A percentile compares a stretch with the other conserved stretches of the same genome.
phyloP scores from a whole-genome alignment of 2,113 vertebrate genomes.

The Pelecanoides urinatrix region DNA sequence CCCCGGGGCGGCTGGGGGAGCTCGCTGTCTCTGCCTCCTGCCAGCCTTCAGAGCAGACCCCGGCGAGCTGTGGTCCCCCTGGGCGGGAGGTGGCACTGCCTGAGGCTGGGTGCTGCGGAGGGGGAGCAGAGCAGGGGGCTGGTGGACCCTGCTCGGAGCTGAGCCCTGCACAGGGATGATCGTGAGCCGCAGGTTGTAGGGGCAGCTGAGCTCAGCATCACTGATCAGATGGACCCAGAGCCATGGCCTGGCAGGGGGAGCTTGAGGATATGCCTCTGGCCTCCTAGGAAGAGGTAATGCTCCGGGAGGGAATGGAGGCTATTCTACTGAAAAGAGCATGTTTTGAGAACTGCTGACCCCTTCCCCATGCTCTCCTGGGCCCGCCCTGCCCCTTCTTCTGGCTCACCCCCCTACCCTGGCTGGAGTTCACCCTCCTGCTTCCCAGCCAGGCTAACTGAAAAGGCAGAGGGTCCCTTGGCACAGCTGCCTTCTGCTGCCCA shows the following conservation, averaged over 20 bases:
- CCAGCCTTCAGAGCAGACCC: neutral
- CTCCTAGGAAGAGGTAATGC: neutral
- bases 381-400: neutral
- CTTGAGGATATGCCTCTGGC: neutral
- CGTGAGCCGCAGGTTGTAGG: neutral
- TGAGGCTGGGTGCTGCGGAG: accelerated
- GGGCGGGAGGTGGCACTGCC: neutral
- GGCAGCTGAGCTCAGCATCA: neutral
- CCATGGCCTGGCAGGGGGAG: neutral
- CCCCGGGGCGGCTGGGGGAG: accelerated
- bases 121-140: neutral
- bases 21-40: neutral
- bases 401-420: neutral
- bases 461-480: neutral
- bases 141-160: neutral
- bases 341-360: neutral
- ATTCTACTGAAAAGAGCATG: neutral
- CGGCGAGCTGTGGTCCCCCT: neutral
- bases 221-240: neutral
- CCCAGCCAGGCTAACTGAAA: neutral
- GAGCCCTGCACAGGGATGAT: neutral
- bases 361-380: neutral
- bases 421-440: neutral
- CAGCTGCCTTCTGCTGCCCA: neutral
- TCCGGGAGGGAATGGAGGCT: neutral